Conservation (phyloP, 2,888 invertebrate genomes). For the Ceriagrion tenellum region DNA sequence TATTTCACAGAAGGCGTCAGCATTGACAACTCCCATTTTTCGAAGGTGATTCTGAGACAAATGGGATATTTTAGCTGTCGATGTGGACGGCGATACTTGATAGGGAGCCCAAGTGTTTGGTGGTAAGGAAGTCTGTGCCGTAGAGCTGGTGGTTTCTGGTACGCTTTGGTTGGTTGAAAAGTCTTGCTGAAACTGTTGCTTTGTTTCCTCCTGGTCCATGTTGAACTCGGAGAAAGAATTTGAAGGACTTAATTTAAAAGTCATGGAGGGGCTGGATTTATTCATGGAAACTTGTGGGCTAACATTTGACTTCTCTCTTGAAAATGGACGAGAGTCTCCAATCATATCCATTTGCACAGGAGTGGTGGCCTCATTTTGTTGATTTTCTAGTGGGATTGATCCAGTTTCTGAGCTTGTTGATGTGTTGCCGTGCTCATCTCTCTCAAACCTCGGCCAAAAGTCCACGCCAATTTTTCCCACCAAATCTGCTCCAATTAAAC, state of each 20-base stretch:
- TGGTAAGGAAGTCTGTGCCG: conserved; percentile 35
- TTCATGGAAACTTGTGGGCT: conserved; percentile 53
- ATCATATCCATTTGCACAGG: conserved; percentile 30
- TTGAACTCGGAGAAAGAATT: conserved; percentile 58
- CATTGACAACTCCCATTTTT: conserved; percentile 89
- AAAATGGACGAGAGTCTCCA: conserved; percentile 58
- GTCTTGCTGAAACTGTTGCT: conserved; percentile 49
- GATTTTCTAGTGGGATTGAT: conserved; percentile 66
- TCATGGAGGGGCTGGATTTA: conserved; percentile 63
- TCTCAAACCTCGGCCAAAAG: conserved; percentile 68
- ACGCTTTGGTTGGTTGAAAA: background rate
- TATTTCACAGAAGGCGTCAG: conserved; percentile 95
- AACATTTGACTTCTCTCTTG: conserved; percentile 52
- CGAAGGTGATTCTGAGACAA: conserved; percentile 87
- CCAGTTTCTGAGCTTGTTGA: conserved; percentile 69
- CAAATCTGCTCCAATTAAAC: conserved; percentile 50
- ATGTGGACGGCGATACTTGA: conserved; percentile 43
- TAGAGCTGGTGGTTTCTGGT: conserved; percentile 3
- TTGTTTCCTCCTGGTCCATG: conserved; percentile 60
- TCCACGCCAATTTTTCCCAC: conserved; percentile 69
- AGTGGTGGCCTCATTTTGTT: background rate
- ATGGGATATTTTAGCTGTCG: conserved; percentile 68
- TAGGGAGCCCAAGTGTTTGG: conserved; percentile 43
- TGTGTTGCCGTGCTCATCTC: conserved; percentile 68
- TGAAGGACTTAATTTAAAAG: conserved; percentile 68